phyloP scores from a whole-genome alignment of 2,888 invertebrate genomes.

The Cryptocheilus praepositus region DNA sequence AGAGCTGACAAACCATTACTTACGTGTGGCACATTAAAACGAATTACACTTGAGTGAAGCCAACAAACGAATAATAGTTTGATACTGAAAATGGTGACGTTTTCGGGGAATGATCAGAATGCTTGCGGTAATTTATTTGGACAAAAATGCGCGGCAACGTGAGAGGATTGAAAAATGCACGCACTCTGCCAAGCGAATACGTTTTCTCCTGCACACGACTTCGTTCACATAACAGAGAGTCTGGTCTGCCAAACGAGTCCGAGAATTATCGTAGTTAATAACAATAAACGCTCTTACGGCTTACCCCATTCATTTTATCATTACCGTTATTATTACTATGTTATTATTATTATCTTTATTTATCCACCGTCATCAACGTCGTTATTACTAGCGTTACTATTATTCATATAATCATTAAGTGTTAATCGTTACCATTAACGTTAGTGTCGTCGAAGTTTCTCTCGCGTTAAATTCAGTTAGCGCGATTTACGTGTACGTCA shows the following conservation, averaged over 20 bases:
- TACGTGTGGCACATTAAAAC: slow-evolving; percentile 23
- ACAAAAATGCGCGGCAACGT: too few relatives aligned
- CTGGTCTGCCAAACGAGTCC: not conserved
- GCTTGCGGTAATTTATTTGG: too few relatives aligned
- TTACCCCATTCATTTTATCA: not conserved
- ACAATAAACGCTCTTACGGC: too few relatives aligned
- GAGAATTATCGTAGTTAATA: not conserved
- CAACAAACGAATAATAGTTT: too few relatives aligned
- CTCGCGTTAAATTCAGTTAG: slow-evolving; percentile 15
- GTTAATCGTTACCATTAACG: slow-evolving; percentile 29
- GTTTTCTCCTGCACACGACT: too few relatives aligned
- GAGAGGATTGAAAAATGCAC: too few relatives aligned
- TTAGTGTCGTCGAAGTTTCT: slow-evolving; percentile 32
- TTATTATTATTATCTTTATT: not conserved
- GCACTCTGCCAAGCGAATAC: not conserved
- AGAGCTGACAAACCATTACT: not conserved
- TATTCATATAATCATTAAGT: slow-evolving; percentile 2
- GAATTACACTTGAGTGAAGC: not conserved
- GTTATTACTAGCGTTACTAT: not conserved
- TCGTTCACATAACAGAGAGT: too few relatives aligned
- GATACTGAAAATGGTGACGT: too few relatives aligned
- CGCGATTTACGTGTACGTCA: slow-evolving; percentile 2
- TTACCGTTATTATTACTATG: not conserved
- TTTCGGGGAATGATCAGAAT: not conserved
- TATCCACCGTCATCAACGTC: not conserved